Conservation (phyloP, 2,797 vertebrate genomes). For the Cossypha caffra region DNA sequence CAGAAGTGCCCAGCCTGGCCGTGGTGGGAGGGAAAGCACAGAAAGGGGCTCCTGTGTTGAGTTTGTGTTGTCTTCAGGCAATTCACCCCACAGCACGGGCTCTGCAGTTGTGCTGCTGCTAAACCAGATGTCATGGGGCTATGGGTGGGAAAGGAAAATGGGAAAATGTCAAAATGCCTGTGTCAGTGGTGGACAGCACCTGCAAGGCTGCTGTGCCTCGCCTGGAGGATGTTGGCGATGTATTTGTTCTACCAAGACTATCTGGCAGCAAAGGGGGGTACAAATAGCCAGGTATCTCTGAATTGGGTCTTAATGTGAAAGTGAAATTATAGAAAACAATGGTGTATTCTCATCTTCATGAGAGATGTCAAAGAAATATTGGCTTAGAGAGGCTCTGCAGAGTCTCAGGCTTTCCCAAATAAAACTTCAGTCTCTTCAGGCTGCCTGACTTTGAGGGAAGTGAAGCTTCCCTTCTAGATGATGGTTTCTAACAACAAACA, state of each 20-base stretch:
- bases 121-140: neutral
- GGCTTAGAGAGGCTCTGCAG: neutral
- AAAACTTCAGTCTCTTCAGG: neutral
- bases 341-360: accelerated
- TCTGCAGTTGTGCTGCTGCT: neutral
- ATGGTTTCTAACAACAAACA: neutral
- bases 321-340: neutral
- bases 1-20: neutral
- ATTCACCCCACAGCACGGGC: neutral
- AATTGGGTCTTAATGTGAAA: neutral
- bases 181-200: neutral
- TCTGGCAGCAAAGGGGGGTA: accelerated
- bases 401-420: neutral
- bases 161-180: neutral
- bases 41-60: neutral
- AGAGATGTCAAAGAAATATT: neutral
- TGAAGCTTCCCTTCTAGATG: neutral
- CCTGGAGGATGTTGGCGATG: neutral
- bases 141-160: neutral
- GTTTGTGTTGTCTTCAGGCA: neutral
- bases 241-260: neutral
- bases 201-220: neutral
- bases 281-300: neutral
- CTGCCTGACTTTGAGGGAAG: neutral
- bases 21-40: neutral